Conservation (phyloP, 1,140 invertebrate species). For the Notospermus geniculatus region DNA sequence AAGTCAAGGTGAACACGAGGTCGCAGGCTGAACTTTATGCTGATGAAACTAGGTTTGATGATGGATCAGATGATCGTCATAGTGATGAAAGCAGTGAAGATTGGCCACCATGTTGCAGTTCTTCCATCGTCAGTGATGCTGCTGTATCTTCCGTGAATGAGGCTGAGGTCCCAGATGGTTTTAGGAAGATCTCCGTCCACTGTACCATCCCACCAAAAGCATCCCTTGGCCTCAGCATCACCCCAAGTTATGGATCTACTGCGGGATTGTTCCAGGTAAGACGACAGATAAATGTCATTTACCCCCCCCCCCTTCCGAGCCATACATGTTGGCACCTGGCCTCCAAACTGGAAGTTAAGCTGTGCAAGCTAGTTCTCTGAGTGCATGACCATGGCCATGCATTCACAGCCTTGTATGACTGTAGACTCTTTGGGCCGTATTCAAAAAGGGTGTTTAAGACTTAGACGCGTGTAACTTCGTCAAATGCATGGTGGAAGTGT, state of each 20-base stretch:
- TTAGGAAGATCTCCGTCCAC: slow-evolving; percentile 26
- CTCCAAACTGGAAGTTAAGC: no score
- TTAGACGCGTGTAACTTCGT: no score
- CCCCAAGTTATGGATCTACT: slow-evolving; percentile 49
- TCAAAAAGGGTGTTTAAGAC: no score
- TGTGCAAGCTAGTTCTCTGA: no score
- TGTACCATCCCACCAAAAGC: slow-evolving; percentile 33
- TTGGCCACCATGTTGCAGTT: neutral
- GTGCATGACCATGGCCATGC: no score
- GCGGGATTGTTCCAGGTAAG: slow-evolving; percentile 47
- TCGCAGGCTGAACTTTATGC: neutral
- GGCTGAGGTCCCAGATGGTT: slow-evolving; percentile 24
- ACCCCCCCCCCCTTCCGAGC: no score
- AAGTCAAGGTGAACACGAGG: no score
- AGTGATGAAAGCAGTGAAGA: slow-evolving; percentile 5
- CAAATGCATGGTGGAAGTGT: no score
- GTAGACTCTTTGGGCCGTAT: no score
- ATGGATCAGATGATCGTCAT: slow-evolving; percentile 2
- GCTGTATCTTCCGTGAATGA: neutral
- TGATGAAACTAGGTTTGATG: neutral
- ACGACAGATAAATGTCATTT: no score
- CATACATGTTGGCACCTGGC: no score
- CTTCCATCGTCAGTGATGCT: neutral
- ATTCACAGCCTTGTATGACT: no score
- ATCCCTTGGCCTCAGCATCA: slow-evolving; percentile 45